A percentile compares a stretch with the other conserved stretches of the same genome.
phyloP scores from a whole-genome alignment of 2,797 vertebrate species.

The Phrynocephalus forsythii region DNA sequence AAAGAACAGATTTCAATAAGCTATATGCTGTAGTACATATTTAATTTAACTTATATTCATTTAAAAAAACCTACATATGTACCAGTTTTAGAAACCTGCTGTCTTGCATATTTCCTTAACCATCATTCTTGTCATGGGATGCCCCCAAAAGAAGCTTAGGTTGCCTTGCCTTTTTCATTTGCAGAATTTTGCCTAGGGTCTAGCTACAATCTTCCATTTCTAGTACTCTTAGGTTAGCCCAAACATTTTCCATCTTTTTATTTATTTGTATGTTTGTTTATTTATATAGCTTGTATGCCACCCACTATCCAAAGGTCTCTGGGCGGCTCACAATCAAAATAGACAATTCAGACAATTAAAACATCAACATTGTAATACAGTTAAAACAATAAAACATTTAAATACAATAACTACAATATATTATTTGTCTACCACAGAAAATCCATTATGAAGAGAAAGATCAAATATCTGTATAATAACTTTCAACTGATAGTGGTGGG shows the following conservation, averaged over 20 bases:
- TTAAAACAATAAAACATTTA: too few relatives aligned
- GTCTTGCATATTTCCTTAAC: not conserved
- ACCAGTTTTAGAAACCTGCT: not conserved
- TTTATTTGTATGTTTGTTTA: too few relatives aligned
- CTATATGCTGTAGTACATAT: not conserved
- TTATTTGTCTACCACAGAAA: not conserved
- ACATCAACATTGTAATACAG: too few relatives aligned
- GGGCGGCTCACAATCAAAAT: too few relatives aligned
- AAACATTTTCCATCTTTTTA: not conserved
- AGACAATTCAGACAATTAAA: too few relatives aligned
- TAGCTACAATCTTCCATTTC: too few relatives aligned
- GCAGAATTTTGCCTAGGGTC: too few relatives aligned
- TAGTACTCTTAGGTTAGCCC: too few relatives aligned
- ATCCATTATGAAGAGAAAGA: not conserved
- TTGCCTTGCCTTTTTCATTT: not conserved
- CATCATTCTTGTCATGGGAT: not conserved
- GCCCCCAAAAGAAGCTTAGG: not conserved
- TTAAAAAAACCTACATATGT: not conserved
- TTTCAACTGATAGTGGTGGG: not conserved
- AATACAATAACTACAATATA: too few relatives aligned
- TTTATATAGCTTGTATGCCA: too few relatives aligned
- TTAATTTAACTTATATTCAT: not conserved
- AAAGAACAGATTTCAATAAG: too few relatives aligned
- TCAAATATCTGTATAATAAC: not conserved
- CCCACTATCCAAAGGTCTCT: too few relatives aligned